Conservation (phyloP, 2,888 invertebrate genomes). For the Amphiduros pacificus region DNA sequence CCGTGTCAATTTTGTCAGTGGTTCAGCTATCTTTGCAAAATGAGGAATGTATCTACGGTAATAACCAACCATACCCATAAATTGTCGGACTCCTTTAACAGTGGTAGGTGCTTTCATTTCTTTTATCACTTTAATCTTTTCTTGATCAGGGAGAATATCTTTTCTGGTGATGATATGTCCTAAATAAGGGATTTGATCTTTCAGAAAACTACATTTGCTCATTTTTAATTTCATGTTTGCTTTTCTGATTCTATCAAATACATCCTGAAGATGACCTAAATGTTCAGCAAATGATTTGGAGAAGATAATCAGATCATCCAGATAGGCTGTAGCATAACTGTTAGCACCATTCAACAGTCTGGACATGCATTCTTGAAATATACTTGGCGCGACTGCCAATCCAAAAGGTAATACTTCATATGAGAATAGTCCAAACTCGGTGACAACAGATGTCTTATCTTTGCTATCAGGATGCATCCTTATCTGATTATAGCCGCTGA, state of each 20-base stretch:
- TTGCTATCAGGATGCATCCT: not conserved
- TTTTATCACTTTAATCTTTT: not conserved
- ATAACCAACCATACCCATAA: not conserved
- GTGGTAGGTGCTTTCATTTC: not conserved
- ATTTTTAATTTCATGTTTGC: not conserved
- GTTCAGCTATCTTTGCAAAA: not conserved
- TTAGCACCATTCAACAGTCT: not conserved
- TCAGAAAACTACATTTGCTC: not conserved
- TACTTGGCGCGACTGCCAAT: not conserved
- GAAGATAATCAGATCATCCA: conserved; percentile 7
- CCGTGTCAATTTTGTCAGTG: not conserved
- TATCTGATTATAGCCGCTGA: not conserved
- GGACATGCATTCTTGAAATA: not conserved
- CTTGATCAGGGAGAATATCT: not conserved
- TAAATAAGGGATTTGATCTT: not conserved
- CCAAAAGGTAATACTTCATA: not conserved
- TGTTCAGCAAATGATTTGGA: not conserved
- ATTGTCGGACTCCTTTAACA: not conserved
- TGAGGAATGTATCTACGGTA: not conserved
- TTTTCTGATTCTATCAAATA: not conserved
- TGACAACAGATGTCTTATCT: not conserved
- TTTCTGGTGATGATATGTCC: not conserved
- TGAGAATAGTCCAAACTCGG: not conserved
- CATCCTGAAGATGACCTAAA: not conserved
- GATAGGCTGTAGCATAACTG: not conserved